Percentiles rank a stretch among this genome's conserved stretches.
phyloP scores from a whole-genome alignment of 2,797 vertebrate species.

The Cottoperca gobio region DNA sequence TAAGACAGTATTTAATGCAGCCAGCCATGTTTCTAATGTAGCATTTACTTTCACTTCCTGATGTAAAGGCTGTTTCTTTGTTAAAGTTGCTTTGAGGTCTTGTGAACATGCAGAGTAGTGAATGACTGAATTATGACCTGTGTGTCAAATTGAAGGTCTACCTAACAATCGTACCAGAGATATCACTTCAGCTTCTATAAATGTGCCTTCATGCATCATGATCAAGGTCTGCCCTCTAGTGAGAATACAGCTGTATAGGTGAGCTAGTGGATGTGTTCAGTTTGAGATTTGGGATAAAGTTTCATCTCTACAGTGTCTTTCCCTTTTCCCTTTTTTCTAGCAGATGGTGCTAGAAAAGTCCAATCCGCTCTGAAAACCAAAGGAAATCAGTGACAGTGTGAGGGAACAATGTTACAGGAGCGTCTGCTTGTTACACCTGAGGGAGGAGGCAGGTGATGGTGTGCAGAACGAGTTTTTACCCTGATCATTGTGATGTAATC shows the following conservation, averaged over 20 bases:
- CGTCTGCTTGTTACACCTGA: too few species aligned
- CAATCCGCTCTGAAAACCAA: too few species aligned
- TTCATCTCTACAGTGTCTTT: too few species aligned
- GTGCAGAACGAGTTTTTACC: too few species aligned
- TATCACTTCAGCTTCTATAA: neutral
- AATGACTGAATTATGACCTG: neutral
- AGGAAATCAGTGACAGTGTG: too few species aligned
- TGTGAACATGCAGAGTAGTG: neutral
- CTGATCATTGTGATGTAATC: too few species aligned
- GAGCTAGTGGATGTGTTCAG: too few species aligned
- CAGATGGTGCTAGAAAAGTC: too few species aligned
- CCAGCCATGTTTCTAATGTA: neutral
- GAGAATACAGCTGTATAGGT: constrained; percentile 21
- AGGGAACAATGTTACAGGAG: too few species aligned
- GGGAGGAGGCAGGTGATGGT: too few species aligned
- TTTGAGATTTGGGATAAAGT: too few species aligned
- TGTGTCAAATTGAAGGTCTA: neutral
- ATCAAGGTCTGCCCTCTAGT: constrained; percentile 46
- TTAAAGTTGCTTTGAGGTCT: neutral
- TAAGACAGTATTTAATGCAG: neutral
- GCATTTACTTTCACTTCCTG: neutral
- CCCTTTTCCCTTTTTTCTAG: too few species aligned
- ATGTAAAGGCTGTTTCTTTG: neutral
- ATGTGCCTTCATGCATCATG: neutral
- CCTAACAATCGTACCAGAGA: neutral